Evolutionary conservation across 2,888 invertebrate genomes (phyloP), one percentile per base, ranked within the genome.

Genomic region (Apotomis turbidana): DNA sequence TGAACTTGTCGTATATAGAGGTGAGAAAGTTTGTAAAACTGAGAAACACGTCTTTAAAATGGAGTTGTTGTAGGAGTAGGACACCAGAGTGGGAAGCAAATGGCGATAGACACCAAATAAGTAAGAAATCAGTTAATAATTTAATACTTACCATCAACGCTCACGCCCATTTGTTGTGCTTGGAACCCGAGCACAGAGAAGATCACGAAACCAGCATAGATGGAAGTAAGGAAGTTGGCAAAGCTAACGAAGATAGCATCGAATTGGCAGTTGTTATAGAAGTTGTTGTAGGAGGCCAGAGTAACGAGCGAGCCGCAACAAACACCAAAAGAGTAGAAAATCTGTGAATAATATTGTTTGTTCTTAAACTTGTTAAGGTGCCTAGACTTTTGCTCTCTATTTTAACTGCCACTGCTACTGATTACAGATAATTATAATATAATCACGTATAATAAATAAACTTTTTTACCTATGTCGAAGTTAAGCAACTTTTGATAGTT

Each of bases 251-350:
- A 94, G 41, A 96, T 85, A 0, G 97, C 96, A 83, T 97, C 97
- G 75, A 95, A 95, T 80, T 96, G 94, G 76, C 95, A 95, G 85
- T 96, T 96, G 82, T 97, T 97, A 66, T 89, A 89, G 84, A 96
- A 97, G 78, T 90, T 89, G 78, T 92, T 97, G 88, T 96, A 97
- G 66, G 97, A 97, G 8, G 97, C 95, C 68, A 97, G 91, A 0
- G 97, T 96, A 60, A 97, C 95, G 67, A 97, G 94, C 0, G 97
- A 96, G 0, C 96, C 96, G 78, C 95, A 95, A 0, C 94, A 95
- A n/a, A 97, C 95, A 58, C 97, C 96, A 73, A 97, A 96, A 0
- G 97, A 97, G 88, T 97, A 97, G 87, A 97, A 97, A 78, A 97
- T 96, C 94, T 97, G 80, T 0, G 44, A 38, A 74, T 10, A 75